Evolutionary conservation across 2,888 invertebrate species (phyloP), one percentile per base, ranked within the genome.

Genomic region (Erynnis tages): DNA sequence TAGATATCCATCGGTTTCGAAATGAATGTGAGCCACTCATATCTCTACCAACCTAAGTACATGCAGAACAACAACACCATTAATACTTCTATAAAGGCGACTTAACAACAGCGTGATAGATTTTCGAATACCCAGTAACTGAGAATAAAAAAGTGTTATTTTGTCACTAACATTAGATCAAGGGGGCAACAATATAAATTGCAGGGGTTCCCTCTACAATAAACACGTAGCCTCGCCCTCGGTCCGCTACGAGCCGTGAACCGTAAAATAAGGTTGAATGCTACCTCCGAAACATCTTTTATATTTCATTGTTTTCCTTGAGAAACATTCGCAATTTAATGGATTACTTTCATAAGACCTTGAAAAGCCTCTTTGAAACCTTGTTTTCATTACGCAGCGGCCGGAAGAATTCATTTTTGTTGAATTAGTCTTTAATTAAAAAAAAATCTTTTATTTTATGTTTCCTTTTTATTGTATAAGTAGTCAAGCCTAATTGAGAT

Each of bases 211-310:
- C 32, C 32, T 35, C 16, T 13, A 38, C 34, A 45, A 35, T 45
- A 35, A 45, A 34, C 45, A 45, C 45, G 45, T 35, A 45, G 13
- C 23, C 16, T 6, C 19, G 8, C 4, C 29, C n/a, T n/a, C n/a
- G n/a, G 23, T 13, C 14, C 14, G 19, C 30, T 25, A 19, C 32
- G 44, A 13, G 30, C 35, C 57, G 58, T 65, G 65, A 65, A 67
- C 65, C 76, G 69, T 72, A 69, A 73, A 76, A 75, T 72, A 68
- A 69, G 66, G 65, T 68, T 62, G 45, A 30, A 43, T 63, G 58
- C 61, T 60, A 59, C 54, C 66, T 53, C 60, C 67, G 60, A 68
- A 73, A 73, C 71, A 65, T 65, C 65, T 60, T 59, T 62, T 56
- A 77, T 73, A 73, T 74, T 75, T 76, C 66, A 70, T 67, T 45